Evolutionary conservation across 2,888 invertebrate species (phyloP).

Genomic region (Lysandra bellargus): DNA sequence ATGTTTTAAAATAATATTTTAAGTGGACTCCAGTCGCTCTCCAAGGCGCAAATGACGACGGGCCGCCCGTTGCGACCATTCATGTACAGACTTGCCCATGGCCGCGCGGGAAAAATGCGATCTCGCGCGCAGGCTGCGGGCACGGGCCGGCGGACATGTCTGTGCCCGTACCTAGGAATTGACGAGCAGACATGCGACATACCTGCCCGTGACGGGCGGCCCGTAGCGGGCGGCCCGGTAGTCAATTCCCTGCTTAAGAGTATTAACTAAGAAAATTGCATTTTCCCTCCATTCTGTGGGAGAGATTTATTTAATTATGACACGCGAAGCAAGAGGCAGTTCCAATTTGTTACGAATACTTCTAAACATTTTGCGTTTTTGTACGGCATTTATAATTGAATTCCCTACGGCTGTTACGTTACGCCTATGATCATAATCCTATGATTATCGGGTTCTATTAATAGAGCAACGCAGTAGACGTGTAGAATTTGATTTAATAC

Average conservation of each 20-base stretch:
- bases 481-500: background rate
- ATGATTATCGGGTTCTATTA: background rate
- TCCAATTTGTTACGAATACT: constrained; percentile 13
- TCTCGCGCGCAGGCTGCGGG: no score
- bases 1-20: no score
- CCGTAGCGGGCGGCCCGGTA: no score
- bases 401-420: background rate
- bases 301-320: constrained; percentile 25
- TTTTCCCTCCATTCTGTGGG: constrained; percentile 18
- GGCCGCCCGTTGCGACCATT: no score
- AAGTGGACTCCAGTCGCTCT: no score
- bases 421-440: background rate
- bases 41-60: no score
- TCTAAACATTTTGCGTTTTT: background rate
- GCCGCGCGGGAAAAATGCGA: no score
- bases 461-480: background rate
- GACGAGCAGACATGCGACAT: no score
- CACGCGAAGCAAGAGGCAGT: constrained; percentile 6
- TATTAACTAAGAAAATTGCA: constrained; percentile 27
- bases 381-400: background rate
- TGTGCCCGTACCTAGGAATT: no score
- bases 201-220: no score
- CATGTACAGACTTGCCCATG: no score
- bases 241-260: background rate
- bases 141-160: no score